phyloP scores from a whole-genome alignment of 2,797 vertebrate genomes.

The Clarias fuscus region DNA sequence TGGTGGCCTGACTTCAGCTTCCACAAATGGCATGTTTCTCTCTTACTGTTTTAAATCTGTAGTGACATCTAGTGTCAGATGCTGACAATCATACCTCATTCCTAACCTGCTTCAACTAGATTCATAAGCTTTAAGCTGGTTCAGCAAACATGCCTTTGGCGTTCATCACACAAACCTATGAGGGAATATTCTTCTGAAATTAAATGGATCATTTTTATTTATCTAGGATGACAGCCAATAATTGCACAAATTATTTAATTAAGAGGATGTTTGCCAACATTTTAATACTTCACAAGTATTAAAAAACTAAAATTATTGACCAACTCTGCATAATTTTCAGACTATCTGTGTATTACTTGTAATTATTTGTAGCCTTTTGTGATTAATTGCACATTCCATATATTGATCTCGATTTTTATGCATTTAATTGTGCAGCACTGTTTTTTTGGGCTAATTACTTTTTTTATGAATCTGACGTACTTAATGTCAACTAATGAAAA shows the following conservation, averaged over 20 bases:
- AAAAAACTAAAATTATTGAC: too few relatives aligned
- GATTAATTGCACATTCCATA: too few relatives aligned
- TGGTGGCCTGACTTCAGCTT: conserved; percentile 74
- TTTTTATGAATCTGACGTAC: neutral
- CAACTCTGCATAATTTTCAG: too few relatives aligned
- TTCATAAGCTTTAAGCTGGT: neutral
- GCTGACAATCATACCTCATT: conserved; percentile 32
- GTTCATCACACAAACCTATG: neutral
- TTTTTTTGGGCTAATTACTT: neutral
- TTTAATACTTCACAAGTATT: too few relatives aligned
- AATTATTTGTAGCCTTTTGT: too few relatives aligned
- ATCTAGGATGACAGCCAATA: too few relatives aligned
- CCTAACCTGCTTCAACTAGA: neutral
- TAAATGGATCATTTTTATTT: too few relatives aligned
- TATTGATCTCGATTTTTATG: too few relatives aligned
- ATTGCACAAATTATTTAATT: too few relatives aligned
- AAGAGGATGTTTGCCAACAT: too few relatives aligned
- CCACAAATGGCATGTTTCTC: conserved; percentile 39
- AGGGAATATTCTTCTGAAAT: neutral
- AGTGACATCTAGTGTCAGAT: conserved; percentile 73
- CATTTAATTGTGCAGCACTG: too few relatives aligned
- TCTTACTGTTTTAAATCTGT: conserved; percentile 39
- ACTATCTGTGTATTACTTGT: too few relatives aligned
- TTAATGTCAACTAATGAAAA: neutral
- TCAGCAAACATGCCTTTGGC: neutral